Percentiles rank a stretch among this genome's conserved stretches.
These are phyloP conservation scores for Eupristina koningsbergeri DNA, from an alignment of 1,140 invertebrate species.

Conservation along the genomic window DNA sequence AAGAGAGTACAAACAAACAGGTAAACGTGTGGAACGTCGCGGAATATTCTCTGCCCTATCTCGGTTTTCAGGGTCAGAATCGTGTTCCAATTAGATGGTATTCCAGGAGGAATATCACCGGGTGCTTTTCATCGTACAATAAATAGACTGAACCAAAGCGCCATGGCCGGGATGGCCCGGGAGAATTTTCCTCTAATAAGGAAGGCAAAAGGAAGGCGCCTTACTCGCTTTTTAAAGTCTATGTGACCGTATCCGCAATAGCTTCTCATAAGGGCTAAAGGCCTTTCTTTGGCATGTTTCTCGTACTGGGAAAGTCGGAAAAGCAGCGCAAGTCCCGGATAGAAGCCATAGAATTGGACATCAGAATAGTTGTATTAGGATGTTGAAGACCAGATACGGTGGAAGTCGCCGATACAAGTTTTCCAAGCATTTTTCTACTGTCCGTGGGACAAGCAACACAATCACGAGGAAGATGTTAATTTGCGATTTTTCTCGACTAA, in stretches of 20 bases:
- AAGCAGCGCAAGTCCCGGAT: not conserved
- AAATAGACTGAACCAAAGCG: not conserved
- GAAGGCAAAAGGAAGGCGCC: too few relatives aligned
- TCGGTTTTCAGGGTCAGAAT: conserved; percentile 68
- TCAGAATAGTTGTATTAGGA: conserved; percentile 18
- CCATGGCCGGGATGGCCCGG: not conserved
- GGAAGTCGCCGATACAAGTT: not conserved
- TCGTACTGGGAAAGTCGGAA: not conserved
- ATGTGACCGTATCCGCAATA: not conserved
- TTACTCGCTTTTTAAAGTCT: conserved; percentile 3
- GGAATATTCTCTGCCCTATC: conserved; percentile 61
- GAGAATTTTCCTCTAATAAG: conserved; percentile 60
- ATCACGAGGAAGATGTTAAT: conserved; percentile 45
- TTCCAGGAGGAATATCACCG: conserved; percentile 19
- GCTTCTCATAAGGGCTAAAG: conserved; percentile 32
- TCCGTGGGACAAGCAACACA: conserved; percentile 29
- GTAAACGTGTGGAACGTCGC: conserved; percentile 16
- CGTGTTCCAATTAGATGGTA: conserved; percentile 71
- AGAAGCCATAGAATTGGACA: too few relatives aligned
- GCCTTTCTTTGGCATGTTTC: not conserved
- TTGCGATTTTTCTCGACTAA: conserved; percentile 21
- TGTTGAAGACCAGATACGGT: conserved; percentile 24
- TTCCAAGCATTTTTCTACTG: not conserved
- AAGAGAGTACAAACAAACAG: not conserved
- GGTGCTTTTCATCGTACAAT: conserved; percentile 56